These are phyloP conservation scores for Connochaetes taurinus DNA, from an alignment of 2,113 vertebrate genomes.

Conservation along the genomic window DNA sequence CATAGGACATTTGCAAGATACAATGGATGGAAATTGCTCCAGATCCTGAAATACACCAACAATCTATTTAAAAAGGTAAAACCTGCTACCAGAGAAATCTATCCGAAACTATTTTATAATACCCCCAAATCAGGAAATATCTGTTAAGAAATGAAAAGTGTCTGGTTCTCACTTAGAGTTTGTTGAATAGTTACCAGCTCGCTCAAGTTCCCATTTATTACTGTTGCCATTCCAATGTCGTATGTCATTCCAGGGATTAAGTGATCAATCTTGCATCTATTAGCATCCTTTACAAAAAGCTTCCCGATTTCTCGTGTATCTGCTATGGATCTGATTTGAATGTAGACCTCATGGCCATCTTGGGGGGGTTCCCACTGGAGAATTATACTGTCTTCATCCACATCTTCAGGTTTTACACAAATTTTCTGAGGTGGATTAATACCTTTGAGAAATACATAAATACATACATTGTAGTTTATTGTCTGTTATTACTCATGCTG, in stretches of 20 bases:
- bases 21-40: background rate
- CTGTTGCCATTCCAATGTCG: slow-evolving; percentile 81
- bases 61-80: background rate
- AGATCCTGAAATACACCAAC: background rate
- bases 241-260: slow-evolving; percentile 85
- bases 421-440: slow-evolving; percentile 80
- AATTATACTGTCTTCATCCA: slow-evolving; percentile 76
- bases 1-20: background rate
- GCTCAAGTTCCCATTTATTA: slow-evolving; percentile 83
- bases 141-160: background rate
- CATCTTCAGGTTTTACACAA: slow-evolving; percentile 67
- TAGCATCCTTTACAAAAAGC: slow-evolving; percentile 74
- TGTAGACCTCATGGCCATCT: slow-evolving; percentile 75
- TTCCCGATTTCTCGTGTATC: slow-evolving; percentile 24
- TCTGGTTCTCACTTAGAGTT: slow-evolving; percentile 82
- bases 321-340: slow-evolving; percentile 73
- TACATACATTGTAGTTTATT: background rate
- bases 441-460: slow-evolving; percentile 69
- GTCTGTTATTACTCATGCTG: background rate
- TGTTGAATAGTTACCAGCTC: slow-evolving; percentile 76
- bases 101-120: background rate
- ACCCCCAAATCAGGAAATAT: background rate
- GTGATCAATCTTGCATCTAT: slow-evolving; percentile 76
- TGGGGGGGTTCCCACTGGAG: slow-evolving; percentile 80
- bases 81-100: fast-evolving